Percentiles rank a stretch among this genome's conserved stretches.
Evolutionary conservation across 2,888 invertebrate species (phyloP).

Genomic region (Octodonta nipae): DNA sequence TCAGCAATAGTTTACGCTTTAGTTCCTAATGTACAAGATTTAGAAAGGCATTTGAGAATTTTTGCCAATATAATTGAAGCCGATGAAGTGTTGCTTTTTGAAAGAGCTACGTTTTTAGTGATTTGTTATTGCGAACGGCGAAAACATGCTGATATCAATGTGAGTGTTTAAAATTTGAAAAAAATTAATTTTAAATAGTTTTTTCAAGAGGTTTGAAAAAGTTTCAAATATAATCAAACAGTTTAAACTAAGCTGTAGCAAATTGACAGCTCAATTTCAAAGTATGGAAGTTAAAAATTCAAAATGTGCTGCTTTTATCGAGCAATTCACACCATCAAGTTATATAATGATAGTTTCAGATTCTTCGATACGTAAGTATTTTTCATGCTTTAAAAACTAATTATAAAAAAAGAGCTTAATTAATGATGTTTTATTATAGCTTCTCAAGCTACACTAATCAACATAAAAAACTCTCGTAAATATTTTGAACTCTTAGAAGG

Average conservation of each 20-base stretch:
- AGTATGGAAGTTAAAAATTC: constrained; percentile 96
- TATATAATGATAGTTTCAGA: constrained; percentile 99
- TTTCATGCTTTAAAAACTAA: too few species aligned
- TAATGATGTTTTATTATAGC: too few species aligned
- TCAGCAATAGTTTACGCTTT: constrained; percentile 97
- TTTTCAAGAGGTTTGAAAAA: constrained; percentile 98
- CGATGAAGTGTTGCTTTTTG: constrained; percentile 94
- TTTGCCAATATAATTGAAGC: constrained; percentile 97
- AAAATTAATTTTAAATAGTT: too few species aligned
- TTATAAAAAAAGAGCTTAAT: too few species aligned
- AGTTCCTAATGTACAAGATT: constrained; percentile 91
- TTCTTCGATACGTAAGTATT: constrained; percentile 86
- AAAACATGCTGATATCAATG: constrained; percentile 85
- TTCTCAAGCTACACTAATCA: constrained; percentile 90
- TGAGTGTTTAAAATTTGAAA: too few species aligned
- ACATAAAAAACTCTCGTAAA: constrained; percentile 92
- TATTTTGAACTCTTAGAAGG: constrained; percentile 94
- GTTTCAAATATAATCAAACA: constrained; percentile 99
- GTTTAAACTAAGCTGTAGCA: constrained; percentile 93
- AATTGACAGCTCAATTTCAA: constrained; percentile 94
- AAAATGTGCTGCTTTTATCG: constrained; percentile 94
- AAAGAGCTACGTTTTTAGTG: constrained; percentile 94
- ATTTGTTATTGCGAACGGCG: constrained; percentile 90
- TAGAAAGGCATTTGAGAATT: constrained; percentile 85
- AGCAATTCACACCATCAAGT: constrained; percentile 96